Base-by-base conservation (phyloP, 2,113 vertebrate species). In the Ammodytes marinus region DNA sequence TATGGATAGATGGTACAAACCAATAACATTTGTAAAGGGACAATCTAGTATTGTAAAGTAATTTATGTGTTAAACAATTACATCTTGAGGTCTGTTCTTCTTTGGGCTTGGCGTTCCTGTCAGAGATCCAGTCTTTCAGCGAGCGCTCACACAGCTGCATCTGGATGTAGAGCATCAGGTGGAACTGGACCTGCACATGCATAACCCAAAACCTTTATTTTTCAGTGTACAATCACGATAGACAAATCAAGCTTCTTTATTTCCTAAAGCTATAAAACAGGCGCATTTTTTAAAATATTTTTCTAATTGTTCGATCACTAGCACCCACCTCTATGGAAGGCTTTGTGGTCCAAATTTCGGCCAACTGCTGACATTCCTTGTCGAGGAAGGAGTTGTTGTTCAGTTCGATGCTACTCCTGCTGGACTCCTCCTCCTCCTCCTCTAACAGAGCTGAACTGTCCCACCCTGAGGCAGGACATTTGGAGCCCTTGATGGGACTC, bases 61-160 rank as follows among this genome's bases (percentile, higher is more conserved):
- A 45, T n/a, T 1, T 1, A 40, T 7, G 37, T 61, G 27, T 52
- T 8, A 37, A 49, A 63, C 12, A 79, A 17, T 93, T 83, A 95
- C 94, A 85, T 82, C 11, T 46, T 69, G 84, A 80, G 9, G 14
- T 42, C 0, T 68, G 87, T 17, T 91, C 77, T 42, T 77, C 83
- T 76, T 47, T 86, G 61, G 88, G 93, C 43, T 79, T 84, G 68
- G 46, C 64, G 74, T 97, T 98, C 74, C 97, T 95, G 74, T 97
- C 95, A 35, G 83, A 84, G 88, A 99, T 97, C 98, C 97, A 99
- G 70, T 99, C 97, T 92, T 97, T 97, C 80, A 99, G 81, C 0
- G 98, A 99, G 40, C 90, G 95, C 82, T 98, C 97, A 86, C 98
- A 99, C 43, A 99, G 90, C 77, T 99, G 98, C 98, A 99, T 99